Base-by-base conservation (phyloP, 2,888 invertebrate genomes). In the Andrena hattorfiana region DNA sequence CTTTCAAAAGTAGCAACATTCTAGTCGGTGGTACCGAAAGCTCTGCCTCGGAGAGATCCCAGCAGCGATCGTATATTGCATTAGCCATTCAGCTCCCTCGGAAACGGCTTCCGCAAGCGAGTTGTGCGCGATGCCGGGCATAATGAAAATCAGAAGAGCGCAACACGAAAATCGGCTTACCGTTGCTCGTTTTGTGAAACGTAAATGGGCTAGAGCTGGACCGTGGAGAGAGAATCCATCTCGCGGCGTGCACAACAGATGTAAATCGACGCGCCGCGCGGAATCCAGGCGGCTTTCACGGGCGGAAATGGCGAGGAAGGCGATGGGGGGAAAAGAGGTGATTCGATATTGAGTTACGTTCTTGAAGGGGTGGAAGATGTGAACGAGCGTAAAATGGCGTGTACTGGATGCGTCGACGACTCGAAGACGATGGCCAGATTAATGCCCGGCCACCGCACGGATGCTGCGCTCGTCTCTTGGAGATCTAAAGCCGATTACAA, bases 321-420 rank as follows among this genome's bases (percentile, higher is more conserved):
- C 62, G 71, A 64, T 8, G 74, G 23, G 10, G 48, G 73, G n/a
- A n/a, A 30, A 63, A 54, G 54, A 77, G 51, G n/a, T 68, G 72
- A 87, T 80, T 88, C 88, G 84, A 90, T 90, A 90, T 89, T 84
- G 84, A 80, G 85, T 85, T 86, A 84, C 85, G 75, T 69, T 35
- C 42, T 8, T 16, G 20, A 23, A 26, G 10, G n/a, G 35, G 54
- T 62, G 78, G 72, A 56, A 78, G 54, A 67, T 51, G 79, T 60
- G 76, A 73, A 79, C 71, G 76, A 85, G 86, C 23, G 42, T 54
- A 69, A 66, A 59, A 70, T 72, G 69, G 56, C 76, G 74, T 54
- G 20, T 20, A 20, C n/a, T 75, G 35, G 80, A 49, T 23, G 77
- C 60, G 77, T 83, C 74, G 42, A 72, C 68, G 68, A 54, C 28